Evolutionary conservation across 2,797 vertebrate species (phyloP), one percentile per base, ranked within the genome.

Genomic region (Cossypha polioptera): DNA sequence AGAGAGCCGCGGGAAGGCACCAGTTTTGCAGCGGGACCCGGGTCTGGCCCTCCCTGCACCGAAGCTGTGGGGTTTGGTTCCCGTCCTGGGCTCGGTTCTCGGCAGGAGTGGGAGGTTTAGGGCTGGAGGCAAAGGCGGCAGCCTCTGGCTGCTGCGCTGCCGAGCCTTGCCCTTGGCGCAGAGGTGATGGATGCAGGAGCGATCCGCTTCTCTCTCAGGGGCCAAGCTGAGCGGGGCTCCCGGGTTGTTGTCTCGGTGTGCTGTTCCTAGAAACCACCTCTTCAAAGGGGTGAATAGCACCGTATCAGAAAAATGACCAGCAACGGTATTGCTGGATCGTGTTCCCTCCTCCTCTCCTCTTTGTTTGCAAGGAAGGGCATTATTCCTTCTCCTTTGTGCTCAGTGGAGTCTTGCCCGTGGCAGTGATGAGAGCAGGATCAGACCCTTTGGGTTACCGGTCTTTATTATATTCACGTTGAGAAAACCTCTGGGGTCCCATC

Each of bases 231-330:
- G 54, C 15, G 13, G 15, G 33, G 18, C 24, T 77, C 45, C 26
- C 47, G 2, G 5, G 0, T 5, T 6, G 22, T 7, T 18, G 15
- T 3, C 1, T 11, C 3, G 2, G 0, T 16, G 47, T 7, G 40
- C 4, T 43, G 17, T 2, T 61, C 43, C 35, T 42, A 16, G 26
- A 36, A 51, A 45, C 28, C 28, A 1, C 33, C 65, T 9, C 58
- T 26, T 24, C 40, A 4, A 40, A 40, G 59, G 31, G 7, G 14
- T 19, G 53, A 4, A 1, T 20, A 42, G 11, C 31, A 6, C 31
- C 2, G 0, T 15, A 9, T 7, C 28, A 5, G 26, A 36, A 67
- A 68, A 85, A 76, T 5, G 20, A 68, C 31, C 11, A n/a, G 31
- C 43, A 3, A 16, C 47, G 33, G 18, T 13, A 1, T 40, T 53